phyloP scores from a whole-genome alignment of 2,113 vertebrate genomes.

The Serilophus lunatus region DNA sequence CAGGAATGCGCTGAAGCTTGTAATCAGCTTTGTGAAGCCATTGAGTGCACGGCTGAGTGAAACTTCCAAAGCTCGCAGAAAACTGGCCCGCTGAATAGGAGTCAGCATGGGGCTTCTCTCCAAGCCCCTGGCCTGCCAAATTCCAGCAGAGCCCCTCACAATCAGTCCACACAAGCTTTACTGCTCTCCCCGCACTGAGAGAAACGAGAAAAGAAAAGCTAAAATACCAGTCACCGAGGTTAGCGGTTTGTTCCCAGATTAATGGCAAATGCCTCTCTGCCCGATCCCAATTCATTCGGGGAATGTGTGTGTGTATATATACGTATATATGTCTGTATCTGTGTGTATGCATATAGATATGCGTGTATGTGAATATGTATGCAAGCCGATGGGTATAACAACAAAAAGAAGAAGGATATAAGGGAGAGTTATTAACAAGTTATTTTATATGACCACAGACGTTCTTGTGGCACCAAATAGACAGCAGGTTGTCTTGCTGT shows the following conservation, averaged over 20 bases:
- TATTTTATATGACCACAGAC: neutral
- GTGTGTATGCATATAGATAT: too few species aligned
- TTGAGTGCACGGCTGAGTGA: conserved; percentile 96
- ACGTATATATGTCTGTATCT: neutral
- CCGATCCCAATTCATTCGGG: neutral
- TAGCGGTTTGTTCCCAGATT: conserved; percentile 83
- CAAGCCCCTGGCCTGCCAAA: conserved; percentile 91
- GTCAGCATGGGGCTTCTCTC: conserved; percentile 97
- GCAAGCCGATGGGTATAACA: neutral
- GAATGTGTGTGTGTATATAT: neutral
- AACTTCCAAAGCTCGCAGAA: conserved; percentile 96
- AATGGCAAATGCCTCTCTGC: conserved; percentile 70
- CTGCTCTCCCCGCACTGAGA: conserved; percentile 76
- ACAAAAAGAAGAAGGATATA: neutral
- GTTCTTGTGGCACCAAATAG: neutral
- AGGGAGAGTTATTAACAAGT: neutral
- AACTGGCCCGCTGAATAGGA: conserved; percentile 90
- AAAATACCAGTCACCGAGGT: conserved; percentile 79
- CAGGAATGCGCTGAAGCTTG: conserved; percentile 99
- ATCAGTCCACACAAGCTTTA: conserved; percentile 90
- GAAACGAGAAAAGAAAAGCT: conserved; percentile 78
- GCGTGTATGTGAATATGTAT: neutral
- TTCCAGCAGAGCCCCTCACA: conserved; percentile 98
- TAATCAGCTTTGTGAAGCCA: conserved; percentile 99
- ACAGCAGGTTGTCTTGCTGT: neutral